A percentile compares a stretch with the other conserved stretches of the same genome.
Conservation (phyloP, 2,113 vertebrate species). For the Platichthys stellatus region DNA sequence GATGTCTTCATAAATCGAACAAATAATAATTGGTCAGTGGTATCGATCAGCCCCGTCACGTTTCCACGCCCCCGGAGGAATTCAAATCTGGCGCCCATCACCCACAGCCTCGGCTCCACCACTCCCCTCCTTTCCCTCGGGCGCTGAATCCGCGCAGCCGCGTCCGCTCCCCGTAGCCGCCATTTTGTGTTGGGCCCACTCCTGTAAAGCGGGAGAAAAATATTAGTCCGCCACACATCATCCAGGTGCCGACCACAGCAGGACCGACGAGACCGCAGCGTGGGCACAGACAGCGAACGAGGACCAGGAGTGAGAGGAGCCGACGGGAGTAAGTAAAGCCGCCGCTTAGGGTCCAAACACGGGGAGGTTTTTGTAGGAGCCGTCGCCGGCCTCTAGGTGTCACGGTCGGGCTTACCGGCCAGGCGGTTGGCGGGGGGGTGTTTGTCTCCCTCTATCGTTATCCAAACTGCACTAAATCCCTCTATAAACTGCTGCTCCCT, state of each 20-base stretch:
- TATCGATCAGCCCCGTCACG: neutral
- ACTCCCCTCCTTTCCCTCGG: slow-evolving; percentile 50
- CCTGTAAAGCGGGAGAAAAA: slow-evolving; percentile 85
- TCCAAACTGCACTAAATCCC: slow-evolving; percentile 85
- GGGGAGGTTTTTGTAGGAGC: slow-evolving; percentile 93
- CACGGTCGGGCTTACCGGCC: slow-evolving; percentile 96
- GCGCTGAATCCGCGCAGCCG: slow-evolving; percentile 81
- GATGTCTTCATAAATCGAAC: neutral
- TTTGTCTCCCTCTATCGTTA: slow-evolving; percentile 99
- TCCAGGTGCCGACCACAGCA: slow-evolving; percentile 44
- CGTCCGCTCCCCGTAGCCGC: slow-evolving; percentile 80
- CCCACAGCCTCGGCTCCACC: neutral
- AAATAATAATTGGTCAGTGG: neutral
- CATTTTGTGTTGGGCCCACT: slow-evolving; percentile 92
- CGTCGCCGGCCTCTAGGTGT: slow-evolving; percentile 98
- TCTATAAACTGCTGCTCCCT: slow-evolving; percentile 67
- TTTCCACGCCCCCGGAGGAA: slow-evolving; percentile 57
- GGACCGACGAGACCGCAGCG: slow-evolving; percentile 30
- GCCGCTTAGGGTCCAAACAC: slow-evolving; percentile 67
- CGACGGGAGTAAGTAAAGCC: slow-evolving; percentile 79
- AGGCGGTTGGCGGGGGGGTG: slow-evolving; percentile 94
- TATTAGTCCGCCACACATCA: slow-evolving; percentile 73
- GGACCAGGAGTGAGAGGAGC: slow-evolving; percentile 63
- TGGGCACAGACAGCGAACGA: slow-evolving; percentile 32
- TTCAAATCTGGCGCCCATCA: slow-evolving; percentile 78